Evolutionary conservation across 2,888 invertebrate genomes (phyloP), one percentile per base, ranked within the genome.

Genomic region (Unio pictorum): DNA sequence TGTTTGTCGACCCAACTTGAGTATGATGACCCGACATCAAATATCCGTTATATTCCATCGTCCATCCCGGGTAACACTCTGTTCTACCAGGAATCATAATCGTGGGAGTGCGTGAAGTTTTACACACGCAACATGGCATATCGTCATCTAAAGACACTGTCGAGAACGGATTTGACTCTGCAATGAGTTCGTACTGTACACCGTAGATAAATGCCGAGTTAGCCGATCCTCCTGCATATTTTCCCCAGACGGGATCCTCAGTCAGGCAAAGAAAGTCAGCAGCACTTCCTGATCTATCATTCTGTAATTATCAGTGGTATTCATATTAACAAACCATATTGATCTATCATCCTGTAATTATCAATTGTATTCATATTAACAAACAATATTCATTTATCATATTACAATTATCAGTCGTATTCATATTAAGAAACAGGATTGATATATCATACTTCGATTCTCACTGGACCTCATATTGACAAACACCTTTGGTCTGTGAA

Each of bases 51-150:
- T 69, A 64, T 30, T 69, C 69, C n/a, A 61, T 65, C 1, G 69
- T 69, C 69, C 69, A 69, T 30, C 69, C 69, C 7, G 64, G 60
- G 28, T 65, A 69, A 34, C 69, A 66, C 15, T 69, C 62, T 6
- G 45, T 23, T 20, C 65, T 30, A 18, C 61, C 59, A 5, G 69
- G 69, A 34, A 69, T 64, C 69, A 69, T 69, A 23, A 64, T 4
- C 5, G 57, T 58, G 28, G 55, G 18, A 4, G 69, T 55, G 15
- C 69, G 23, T 11, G 28, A 60, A 26, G 69, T 34, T 28, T 34
- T 56, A 23, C 66, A 69, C 3, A 69, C 66, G 17, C 66, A 62
- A 45, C 69, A 69, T 15, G 69, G 69, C 8, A 23, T 65, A 54
- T 69, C 69, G 28, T 66, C 62, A 17, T 69, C 62, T 1, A 30